Evolutionary conservation across 2,113 vertebrate species (phyloP).

Genomic region (Pseudopodoces humilis): DNA sequence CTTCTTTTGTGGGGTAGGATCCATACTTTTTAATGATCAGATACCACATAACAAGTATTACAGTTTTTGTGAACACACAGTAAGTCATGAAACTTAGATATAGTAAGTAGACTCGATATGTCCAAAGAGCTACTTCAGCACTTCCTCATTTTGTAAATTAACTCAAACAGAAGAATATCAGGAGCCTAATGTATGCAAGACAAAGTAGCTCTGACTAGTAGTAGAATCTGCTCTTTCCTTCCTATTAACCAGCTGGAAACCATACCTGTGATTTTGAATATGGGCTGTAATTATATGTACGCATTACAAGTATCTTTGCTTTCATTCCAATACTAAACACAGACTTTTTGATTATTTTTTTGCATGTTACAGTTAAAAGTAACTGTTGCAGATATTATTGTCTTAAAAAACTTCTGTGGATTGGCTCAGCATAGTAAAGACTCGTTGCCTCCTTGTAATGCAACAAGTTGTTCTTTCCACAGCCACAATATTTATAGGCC

Average conservation of each 20-base stretch:
- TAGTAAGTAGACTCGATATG: background rate
- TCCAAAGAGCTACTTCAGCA: background rate
- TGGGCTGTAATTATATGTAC: background rate
- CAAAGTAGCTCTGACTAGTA: background rate
- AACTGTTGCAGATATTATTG: background rate
- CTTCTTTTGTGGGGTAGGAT: background rate
- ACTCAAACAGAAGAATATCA: background rate
- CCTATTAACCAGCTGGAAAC: background rate
- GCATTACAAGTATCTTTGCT: background rate
- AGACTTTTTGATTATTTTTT: background rate
- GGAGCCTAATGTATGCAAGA: background rate
- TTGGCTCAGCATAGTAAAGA: background rate
- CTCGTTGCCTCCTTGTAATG: background rate
- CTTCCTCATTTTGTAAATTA: background rate
- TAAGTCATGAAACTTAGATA: background rate
- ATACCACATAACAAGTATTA: background rate
- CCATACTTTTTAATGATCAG: background rate
- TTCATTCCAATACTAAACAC: background rate
- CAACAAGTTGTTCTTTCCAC: slow-evolving; percentile 19
- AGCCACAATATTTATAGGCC: background rate
- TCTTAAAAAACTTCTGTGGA: background rate
- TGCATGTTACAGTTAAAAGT: background rate
- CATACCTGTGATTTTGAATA: background rate
- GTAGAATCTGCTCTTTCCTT: background rate
- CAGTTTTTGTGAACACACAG: background rate